Evolutionary conservation across 2,888 invertebrate species (phyloP).

Genomic region (Phasia obesa): DNA sequence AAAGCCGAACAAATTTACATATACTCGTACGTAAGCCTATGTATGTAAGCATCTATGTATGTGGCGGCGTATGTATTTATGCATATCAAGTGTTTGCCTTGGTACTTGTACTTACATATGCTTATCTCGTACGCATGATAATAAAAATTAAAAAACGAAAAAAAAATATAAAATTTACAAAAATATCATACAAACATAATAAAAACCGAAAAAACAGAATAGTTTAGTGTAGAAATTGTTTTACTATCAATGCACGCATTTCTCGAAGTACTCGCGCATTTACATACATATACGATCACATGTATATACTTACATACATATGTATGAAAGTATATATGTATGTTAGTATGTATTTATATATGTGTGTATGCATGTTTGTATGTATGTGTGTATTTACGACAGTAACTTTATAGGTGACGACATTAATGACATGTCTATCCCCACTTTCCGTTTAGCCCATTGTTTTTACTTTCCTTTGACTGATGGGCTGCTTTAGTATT

Average conservation of each 20-base stretch:
- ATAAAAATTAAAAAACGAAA: conserved; percentile 48
- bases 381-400: neutral
- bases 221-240: conserved; percentile 51
- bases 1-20: neutral
- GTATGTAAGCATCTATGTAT: neutral
- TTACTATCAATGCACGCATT: conserved; percentile 63
- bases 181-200: conserved; percentile 25
- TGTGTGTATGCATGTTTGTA: neutral
- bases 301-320: neutral
- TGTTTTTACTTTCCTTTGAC: conserved; percentile 4
- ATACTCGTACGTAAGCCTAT: neutral
- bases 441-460: conserved; percentile 1
- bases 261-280: conserved; percentile 26
- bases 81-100: conserved; percentile 62
- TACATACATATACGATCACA: too few species aligned
- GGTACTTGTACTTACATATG: conserved; percentile 63
- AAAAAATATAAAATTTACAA: conserved; percentile 30
- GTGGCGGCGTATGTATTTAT: conserved; percentile 2
- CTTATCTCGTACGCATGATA: conserved; percentile 70
- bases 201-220: conserved; percentile 32
- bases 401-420: conserved; percentile 60
- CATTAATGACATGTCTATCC: conserved; percentile 50
- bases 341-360: neutral
- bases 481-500: conserved; percentile 13
- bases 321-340: neutral